Conservation (phyloP, 1,140 invertebrate genomes). For the Drosophila truncata region DNA sequence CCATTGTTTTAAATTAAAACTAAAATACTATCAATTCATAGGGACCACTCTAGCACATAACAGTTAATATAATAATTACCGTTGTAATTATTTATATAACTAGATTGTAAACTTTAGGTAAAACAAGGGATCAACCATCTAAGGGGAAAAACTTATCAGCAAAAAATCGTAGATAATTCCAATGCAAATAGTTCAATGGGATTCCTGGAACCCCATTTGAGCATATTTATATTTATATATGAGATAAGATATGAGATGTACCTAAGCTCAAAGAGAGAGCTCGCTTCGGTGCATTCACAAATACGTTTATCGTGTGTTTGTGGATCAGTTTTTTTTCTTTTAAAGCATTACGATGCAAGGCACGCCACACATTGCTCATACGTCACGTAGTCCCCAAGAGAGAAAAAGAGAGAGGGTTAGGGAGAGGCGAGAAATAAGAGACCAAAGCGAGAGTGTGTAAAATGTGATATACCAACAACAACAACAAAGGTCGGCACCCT, state of each 20-base stretch:
- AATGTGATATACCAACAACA: slow-evolving; percentile 55
- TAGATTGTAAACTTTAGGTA: neutral
- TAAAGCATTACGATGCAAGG: slow-evolving; percentile 56
- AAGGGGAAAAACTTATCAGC: slow-evolving; percentile 15
- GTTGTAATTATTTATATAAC: neutral
- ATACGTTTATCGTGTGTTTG: slow-evolving; percentile 15
- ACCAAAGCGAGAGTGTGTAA: slow-evolving; percentile 32
- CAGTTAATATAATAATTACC: neutral
- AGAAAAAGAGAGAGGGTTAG: neutral
- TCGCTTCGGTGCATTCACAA: slow-evolving; percentile 9
- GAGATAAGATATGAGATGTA: neutral
- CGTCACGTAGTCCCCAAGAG: slow-evolving; percentile 65
- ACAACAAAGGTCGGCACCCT: slow-evolving; percentile 54
- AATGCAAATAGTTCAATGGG: slow-evolving; percentile 6
- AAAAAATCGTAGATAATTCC: neutral
- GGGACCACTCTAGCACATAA: too few relatives aligned
- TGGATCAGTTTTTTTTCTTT: slow-evolving; percentile 13
- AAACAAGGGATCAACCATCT: neutral
- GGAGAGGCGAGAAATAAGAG: slow-evolving; percentile 48
- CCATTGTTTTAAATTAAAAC: neutral
- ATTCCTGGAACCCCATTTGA: slow-evolving; percentile 39
- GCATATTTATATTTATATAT: slow-evolving; percentile 12
- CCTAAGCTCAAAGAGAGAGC: slow-evolving; percentile 1
- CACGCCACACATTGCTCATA: slow-evolving; percentile 63
- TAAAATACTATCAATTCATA: neutral